Conservation (phyloP, 2,113 vertebrate species). For the Phylloscopus trochiloides region DNA sequence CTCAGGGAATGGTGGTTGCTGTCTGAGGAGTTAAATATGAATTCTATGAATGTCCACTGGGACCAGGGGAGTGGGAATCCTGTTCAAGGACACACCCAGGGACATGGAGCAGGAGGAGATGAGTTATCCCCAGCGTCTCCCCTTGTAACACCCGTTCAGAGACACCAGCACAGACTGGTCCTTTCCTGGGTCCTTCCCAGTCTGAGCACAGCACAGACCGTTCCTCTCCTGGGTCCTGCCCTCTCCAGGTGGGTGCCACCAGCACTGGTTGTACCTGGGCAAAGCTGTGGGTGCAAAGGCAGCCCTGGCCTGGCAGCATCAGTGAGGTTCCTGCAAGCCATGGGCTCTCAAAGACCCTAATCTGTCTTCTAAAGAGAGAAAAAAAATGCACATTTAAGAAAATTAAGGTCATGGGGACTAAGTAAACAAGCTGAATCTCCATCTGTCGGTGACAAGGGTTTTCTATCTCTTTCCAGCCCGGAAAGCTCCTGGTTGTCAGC, state of each 20-base stretch:
- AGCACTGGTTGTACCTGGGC: background rate
- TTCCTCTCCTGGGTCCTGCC: background rate
- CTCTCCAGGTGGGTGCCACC: background rate
- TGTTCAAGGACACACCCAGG: background rate
- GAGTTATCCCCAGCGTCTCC: background rate
- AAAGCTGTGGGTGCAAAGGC: background rate
- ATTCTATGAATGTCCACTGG: background rate
- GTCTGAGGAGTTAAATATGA: accelerated
- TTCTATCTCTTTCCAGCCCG: background rate
- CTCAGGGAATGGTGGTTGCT: background rate
- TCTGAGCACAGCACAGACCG: no score
- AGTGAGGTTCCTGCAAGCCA: background rate
- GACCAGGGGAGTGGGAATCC: background rate
- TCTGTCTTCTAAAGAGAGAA: background rate
- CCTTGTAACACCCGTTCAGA: accelerated
- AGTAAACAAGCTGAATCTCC: constrained; percentile 26
- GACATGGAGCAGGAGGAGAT: background rate
- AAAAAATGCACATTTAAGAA: constrained; percentile 37
- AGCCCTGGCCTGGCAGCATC: background rate
- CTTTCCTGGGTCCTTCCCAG: background rate
- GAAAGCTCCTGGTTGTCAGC: constrained; percentile 37
- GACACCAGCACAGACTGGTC: accelerated
- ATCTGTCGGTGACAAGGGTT: background rate
- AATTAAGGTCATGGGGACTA: constrained; percentile 43
- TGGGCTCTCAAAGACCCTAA: background rate